Conservation (phyloP, 2,797 vertebrate species). For the Rachycentron canadum region DNA sequence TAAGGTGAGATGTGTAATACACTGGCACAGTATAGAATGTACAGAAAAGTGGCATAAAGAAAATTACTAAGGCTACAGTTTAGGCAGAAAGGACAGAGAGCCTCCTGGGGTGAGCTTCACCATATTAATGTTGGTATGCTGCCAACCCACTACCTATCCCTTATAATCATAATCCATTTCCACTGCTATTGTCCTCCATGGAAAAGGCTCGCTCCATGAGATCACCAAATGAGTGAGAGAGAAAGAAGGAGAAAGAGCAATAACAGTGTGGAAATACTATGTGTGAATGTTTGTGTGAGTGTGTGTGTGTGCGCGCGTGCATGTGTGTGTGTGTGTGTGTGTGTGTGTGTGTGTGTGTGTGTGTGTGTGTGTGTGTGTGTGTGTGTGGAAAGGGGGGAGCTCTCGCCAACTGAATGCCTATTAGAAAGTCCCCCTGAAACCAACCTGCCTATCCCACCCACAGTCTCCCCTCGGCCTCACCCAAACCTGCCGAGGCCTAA, state of each 20-base stretch:
- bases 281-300: slow-evolving; percentile 23
- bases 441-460: slow-evolving; percentile 73
- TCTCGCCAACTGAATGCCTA: slow-evolving; percentile 68
- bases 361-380: slow-evolving; percentile 28
- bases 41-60: slow-evolving; percentile 35
- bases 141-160: slow-evolving; percentile 72
- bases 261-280: slow-evolving; percentile 52
- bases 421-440: slow-evolving; percentile 73
- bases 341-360: slow-evolving; percentile 15
- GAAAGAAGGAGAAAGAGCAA: slow-evolving; percentile 55
- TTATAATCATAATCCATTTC: slow-evolving; percentile 84
- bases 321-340: slow-evolving; percentile 25
- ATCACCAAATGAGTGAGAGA: slow-evolving; percentile 75
- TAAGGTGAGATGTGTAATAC: slow-evolving; percentile 30
- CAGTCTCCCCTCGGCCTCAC: slow-evolving; percentile 68
- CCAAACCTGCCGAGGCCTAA: slow-evolving; percentile 74
- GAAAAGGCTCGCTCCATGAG: slow-evolving; percentile 75
- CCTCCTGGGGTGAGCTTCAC: slow-evolving; percentile 52
- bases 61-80: slow-evolving; percentile 58
- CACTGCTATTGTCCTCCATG: slow-evolving; percentile 80
- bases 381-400: slow-evolving; percentile 28
- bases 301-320: slow-evolving; percentile 33
- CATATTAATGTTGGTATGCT: slow-evolving; percentile 65
- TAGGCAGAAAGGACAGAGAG: slow-evolving; percentile 55
- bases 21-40: slow-evolving; percentile 5